phyloP scores from a whole-genome alignment of 2,113 vertebrate genomes.

The Haemorhous mexicanus region DNA sequence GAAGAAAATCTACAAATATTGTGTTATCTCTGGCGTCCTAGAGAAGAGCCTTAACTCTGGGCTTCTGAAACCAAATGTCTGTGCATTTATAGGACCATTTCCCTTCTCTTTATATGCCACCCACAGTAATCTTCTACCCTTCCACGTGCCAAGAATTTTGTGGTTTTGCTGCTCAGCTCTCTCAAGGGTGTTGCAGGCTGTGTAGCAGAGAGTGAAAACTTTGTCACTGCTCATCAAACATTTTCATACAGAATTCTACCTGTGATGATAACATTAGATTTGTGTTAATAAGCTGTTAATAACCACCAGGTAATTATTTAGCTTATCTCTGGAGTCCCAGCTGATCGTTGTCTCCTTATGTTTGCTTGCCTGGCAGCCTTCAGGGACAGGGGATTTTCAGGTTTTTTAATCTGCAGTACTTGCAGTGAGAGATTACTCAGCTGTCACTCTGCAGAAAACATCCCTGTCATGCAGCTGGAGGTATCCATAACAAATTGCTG shows the following conservation, averaged over 20 bases:
- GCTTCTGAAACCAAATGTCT: not conserved
- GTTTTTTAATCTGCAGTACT: not conserved
- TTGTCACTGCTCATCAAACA: not conserved
- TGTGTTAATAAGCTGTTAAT: not conserved
- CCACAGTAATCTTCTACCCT: not conserved
- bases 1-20: not conserved
- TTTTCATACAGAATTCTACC: not conserved
- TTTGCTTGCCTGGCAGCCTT: not conserved
- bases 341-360: not conserved
- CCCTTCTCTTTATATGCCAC: not conserved
- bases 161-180: not conserved
- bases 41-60: not conserved
- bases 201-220: not conserved
- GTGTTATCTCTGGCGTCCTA: not conserved
- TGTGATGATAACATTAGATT: not conserved
- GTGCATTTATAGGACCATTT: not conserved
- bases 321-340: not conserved
- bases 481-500: not conserved
- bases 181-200: not conserved
- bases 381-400: not conserved
- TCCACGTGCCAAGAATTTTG: not conserved
- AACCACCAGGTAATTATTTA: not conserved
- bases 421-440: not conserved
- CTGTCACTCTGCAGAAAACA: not conserved
- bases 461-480: not conserved